phyloP scores from a whole-genome alignment of 2,113 vertebrate species.

The Parotia lawesii region DNA sequence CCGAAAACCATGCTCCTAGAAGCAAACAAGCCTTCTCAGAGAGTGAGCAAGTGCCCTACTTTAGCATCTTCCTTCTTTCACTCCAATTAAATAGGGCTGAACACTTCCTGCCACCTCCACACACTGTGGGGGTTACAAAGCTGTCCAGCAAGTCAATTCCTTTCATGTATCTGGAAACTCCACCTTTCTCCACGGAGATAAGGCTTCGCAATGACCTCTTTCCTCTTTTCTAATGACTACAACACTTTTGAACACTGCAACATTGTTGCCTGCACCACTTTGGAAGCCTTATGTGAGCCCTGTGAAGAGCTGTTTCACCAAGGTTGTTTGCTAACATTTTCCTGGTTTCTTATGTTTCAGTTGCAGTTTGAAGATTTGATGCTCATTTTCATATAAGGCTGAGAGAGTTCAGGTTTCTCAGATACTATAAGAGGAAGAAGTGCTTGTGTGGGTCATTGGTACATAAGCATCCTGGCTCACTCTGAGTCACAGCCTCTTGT shows the following conservation, averaged over 20 bases:
- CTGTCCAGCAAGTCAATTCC: neutral
- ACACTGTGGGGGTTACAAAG: neutral
- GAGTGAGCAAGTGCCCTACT: neutral
- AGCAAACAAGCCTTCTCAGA: neutral
- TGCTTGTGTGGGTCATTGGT: neutral
- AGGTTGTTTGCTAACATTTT: neutral
- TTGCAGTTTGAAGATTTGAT: neutral
- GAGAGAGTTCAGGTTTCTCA: neutral
- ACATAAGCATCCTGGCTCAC: neutral
- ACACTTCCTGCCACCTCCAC: neutral
- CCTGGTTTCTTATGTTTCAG: neutral
- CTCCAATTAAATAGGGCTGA: neutral
- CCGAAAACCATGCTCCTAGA: neutral
- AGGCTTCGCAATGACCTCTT: rapidly evolving
- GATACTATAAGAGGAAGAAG: neutral
- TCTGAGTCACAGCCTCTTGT: neutral
- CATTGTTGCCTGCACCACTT: neutral
- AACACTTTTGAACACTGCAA: neutral
- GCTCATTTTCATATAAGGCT: neutral
- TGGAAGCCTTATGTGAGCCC: neutral
- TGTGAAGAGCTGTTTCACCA: neutral
- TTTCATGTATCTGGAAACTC: neutral
- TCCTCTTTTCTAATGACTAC: neutral
- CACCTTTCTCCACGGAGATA: neutral
- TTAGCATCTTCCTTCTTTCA: neutral